Evolutionary conservation across 2,888 invertebrate genomes (phyloP).

Genomic region (Alsophila aescularia): DNA sequence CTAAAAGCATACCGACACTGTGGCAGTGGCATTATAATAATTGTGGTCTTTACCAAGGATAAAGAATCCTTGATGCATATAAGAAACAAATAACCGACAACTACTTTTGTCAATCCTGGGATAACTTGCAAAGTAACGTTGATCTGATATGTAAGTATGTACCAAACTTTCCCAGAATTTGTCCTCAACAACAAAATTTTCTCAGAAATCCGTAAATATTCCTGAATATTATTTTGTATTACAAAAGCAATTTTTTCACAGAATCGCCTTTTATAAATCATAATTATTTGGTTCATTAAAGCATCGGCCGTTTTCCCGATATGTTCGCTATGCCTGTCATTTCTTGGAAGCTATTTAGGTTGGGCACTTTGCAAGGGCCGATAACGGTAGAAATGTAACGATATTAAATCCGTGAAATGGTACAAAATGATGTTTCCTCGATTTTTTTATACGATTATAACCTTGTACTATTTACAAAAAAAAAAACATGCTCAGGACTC

Average conservation of each 20-base stretch:
- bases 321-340: slow-evolving; percentile 11
- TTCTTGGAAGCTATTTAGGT: slow-evolving; percentile 15
- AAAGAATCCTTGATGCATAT: too few species aligned
- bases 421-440: not conserved
- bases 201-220: slow-evolving; percentile 6
- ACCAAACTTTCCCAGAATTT: too few species aligned
- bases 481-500: too few species aligned
- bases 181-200: not conserved
- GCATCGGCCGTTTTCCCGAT: slow-evolving; percentile 3
- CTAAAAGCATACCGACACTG: too few species aligned
- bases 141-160: too few species aligned
- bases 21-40: too few species aligned
- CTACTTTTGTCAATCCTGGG: too few species aligned
- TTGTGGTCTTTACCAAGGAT: too few species aligned
- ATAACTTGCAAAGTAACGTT: too few species aligned
- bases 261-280: slow-evolving; percentile 9
- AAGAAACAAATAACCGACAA: too few species aligned
- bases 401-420: not conserved
- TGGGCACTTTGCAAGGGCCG: not conserved
- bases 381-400: not conserved
- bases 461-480: too few species aligned
- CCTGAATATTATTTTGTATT: slow-evolving; percentile 11
- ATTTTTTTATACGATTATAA: not conserved
- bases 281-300: slow-evolving; percentile 18
- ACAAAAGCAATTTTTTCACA: slow-evolving; percentile 7